Conservation (phyloP, 1,140 invertebrate species). For the Caenorhabditis brenneri region DNA sequence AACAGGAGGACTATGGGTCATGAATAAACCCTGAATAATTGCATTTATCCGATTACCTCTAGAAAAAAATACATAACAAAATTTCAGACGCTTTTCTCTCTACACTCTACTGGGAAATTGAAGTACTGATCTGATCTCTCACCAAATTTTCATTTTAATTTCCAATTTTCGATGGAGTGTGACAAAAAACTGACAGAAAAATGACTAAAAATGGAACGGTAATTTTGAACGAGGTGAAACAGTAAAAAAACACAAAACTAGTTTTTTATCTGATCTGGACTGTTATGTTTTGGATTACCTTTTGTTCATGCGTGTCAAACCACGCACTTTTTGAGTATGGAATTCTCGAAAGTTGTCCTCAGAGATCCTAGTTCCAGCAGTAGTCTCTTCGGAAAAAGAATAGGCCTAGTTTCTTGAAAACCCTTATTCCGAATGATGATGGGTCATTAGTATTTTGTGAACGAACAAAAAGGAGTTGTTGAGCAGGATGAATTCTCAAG, state of each 20-base stretch:
- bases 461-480: neutral
- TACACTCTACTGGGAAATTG: neutral
- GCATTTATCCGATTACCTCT: conserved; percentile 48
- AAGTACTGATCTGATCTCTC: neutral
- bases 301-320: neutral
- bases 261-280: conserved; percentile 20
- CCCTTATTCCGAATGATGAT: neutral
- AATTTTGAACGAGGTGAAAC: neutral
- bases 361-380: neutral
- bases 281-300: neutral
- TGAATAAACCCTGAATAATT: conserved; percentile 53
- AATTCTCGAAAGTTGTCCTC: neutral
- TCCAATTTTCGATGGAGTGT: neutral
- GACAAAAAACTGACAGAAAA: neutral
- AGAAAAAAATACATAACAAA: conserved; percentile 14
- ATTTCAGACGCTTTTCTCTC: neutral
- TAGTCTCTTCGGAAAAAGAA: neutral
- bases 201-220: conserved; percentile 17
- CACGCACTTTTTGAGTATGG: neutral
- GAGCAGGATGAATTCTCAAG: neutral
- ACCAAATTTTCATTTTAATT: neutral
- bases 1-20: conserved; percentile 19
- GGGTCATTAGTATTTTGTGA: conserved; percentile 37
- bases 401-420: neutral
- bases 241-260: neutral